These are phyloP conservation scores for Rhagophthalmus giganteus DNA, from an alignment of 2,888 invertebrate species.

Conservation along the genomic window DNA sequence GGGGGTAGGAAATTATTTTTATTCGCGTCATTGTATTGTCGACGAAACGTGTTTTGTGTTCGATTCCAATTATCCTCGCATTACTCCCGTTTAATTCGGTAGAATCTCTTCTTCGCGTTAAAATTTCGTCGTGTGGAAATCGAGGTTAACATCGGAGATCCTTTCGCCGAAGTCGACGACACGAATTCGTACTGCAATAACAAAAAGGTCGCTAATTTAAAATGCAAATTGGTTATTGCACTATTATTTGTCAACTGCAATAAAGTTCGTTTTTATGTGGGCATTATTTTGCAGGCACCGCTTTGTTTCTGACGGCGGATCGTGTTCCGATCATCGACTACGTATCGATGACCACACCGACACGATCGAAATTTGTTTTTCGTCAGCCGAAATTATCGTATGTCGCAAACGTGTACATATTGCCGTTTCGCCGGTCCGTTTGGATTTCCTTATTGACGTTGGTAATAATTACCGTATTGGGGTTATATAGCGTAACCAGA, in stretches of 20 bases:
- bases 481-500: slow-evolving; percentile 49
- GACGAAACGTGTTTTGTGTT: no score
- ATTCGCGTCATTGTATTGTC: no score
- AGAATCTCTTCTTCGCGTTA: no score
- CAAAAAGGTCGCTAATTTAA: no score
- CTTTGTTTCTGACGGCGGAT: slow-evolving; percentile 66
- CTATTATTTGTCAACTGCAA: no score
- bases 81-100: no score
- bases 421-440: slow-evolving; percentile 69
- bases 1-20: slow-evolving; percentile 2
- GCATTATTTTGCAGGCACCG: slow-evolving; percentile 60
- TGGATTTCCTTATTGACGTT: slow-evolving; percentile 63
- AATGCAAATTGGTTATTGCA: no score
- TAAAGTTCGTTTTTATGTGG: no score
- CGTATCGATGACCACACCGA: slow-evolving; percentile 68
- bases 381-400: slow-evolving; percentile 71
- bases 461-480: slow-evolving; percentile 55
- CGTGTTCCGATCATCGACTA: slow-evolving; percentile 66
- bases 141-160: neutral
- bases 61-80: no score
- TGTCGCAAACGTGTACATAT: slow-evolving; percentile 69
- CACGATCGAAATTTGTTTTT: slow-evolving; percentile 71
- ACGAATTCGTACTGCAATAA: neutral
- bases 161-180: neutral
- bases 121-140: no score